Evolutionary conservation across 2,888 invertebrate genomes (phyloP).

Genomic region (Didymodactylos carnosus): DNA sequence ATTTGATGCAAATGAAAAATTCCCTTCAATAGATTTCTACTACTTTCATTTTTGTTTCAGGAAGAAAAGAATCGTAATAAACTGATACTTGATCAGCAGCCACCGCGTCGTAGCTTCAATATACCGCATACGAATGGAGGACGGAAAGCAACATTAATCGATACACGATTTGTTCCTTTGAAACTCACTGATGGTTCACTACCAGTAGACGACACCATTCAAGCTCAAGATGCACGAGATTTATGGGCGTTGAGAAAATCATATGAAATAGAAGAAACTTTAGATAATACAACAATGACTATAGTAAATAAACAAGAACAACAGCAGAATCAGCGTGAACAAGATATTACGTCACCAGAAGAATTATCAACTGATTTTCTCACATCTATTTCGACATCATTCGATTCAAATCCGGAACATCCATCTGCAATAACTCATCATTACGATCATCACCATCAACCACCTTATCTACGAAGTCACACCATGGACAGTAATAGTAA

Average conservation of each 20-base stretch:
- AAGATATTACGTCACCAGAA: slow-evolving; percentile 27
- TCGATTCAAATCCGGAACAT: background rate
- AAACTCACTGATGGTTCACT: too few species aligned
- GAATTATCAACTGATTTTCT: slow-evolving; percentile 25
- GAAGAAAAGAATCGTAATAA: background rate
- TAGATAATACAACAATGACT: too few species aligned
- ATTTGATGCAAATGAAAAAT: too few species aligned
- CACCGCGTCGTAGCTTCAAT: too few species aligned
- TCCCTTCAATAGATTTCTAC: background rate
- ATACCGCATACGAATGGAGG: too few species aligned
- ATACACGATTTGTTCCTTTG: too few species aligned
- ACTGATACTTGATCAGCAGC: too few species aligned
- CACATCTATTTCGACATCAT: background rate
- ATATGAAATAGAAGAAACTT: background rate
- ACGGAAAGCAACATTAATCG: background rate
- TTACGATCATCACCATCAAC: too few species aligned
- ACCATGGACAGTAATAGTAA: background rate
- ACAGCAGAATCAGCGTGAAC: too few species aligned
- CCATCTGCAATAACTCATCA: too few species aligned
- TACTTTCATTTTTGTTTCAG: background rate
- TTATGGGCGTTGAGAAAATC: background rate
- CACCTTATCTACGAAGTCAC: too few species aligned
- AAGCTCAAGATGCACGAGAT: background rate
- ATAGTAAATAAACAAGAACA: too few species aligned
- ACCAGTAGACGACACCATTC: background rate